phyloP scores from a whole-genome alignment of 2,113 vertebrate genomes.

The Tor tambroides region DNA sequence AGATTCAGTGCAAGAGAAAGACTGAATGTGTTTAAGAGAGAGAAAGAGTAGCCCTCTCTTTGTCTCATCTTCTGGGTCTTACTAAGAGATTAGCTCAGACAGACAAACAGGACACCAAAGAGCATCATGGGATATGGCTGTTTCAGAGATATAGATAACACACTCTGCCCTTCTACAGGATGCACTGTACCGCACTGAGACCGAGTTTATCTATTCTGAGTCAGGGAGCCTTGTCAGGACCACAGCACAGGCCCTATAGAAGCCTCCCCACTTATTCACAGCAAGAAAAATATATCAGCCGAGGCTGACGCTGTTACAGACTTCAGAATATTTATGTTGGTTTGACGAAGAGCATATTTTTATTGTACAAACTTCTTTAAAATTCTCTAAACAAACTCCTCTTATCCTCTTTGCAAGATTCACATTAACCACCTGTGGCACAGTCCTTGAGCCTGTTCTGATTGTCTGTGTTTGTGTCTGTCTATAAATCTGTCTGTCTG shows the following conservation, averaged over 20 bases:
- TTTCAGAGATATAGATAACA: slow-evolving; percentile 32
- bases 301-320: too few relatives aligned
- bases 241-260: too few relatives aligned
- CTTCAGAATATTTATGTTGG: not conserved
- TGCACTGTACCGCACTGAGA: not conserved
- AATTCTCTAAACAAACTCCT: not conserved
- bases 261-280: too few relatives aligned
- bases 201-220: not conserved
- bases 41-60: slow-evolving; percentile 44
- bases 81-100: slow-evolving; percentile 53
- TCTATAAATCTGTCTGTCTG: not conserved
- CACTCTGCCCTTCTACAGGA: not conserved
- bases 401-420: too few relatives aligned
- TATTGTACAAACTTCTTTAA: not conserved
- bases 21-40: slow-evolving; percentile 29
- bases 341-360: not conserved
- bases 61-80: slow-evolving; percentile 49
- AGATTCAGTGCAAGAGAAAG: not conserved
- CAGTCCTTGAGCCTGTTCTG: too few relatives aligned
- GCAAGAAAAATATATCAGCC: too few relatives aligned
- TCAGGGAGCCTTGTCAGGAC: not conserved
- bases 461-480: too few relatives aligned
- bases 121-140: slow-evolving; percentile 53
- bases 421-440: too few relatives aligned
- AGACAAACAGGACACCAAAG: slow-evolving; percentile 36